Evolutionary conservation across 2,113 vertebrate genomes (phyloP).

Genomic region (Probosciger aterrimus): DNA sequence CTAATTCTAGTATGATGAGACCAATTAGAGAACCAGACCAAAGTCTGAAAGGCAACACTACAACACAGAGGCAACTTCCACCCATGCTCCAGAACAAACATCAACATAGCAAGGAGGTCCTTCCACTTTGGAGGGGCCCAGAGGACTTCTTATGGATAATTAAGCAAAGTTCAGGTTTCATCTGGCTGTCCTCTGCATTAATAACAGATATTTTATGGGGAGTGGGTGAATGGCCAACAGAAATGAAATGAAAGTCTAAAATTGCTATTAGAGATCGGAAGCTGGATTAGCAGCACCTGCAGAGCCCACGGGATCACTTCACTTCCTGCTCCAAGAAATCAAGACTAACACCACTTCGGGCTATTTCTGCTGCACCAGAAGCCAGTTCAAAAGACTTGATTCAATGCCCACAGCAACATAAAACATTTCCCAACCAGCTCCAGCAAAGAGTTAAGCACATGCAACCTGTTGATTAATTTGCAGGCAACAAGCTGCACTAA

Average conservation of each 20-base stretch:
- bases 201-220: neutral
- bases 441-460: constrained; percentile 39
- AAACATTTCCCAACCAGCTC: neutral
- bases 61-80: neutral
- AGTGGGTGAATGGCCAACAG: neutral
- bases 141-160: neutral
- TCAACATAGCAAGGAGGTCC: neutral
- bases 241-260: neutral
- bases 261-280: neutral
- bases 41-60: neutral
- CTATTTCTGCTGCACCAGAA: neutral
- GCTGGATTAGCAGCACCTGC: neutral
- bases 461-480: constrained; percentile 60
- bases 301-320: neutral
- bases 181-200: neutral
- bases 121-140: neutral
- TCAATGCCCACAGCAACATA: neutral
- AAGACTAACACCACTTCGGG: neutral
- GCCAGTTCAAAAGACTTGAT: neutral
- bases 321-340: neutral
- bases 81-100: neutral
- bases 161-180: neutral
- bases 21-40: neutral
- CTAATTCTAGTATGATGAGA: neutral
- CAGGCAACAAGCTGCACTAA: constrained; percentile 51